Conservation (phyloP, 2,888 invertebrate species). For the Microlaimidae sp. region DNA sequence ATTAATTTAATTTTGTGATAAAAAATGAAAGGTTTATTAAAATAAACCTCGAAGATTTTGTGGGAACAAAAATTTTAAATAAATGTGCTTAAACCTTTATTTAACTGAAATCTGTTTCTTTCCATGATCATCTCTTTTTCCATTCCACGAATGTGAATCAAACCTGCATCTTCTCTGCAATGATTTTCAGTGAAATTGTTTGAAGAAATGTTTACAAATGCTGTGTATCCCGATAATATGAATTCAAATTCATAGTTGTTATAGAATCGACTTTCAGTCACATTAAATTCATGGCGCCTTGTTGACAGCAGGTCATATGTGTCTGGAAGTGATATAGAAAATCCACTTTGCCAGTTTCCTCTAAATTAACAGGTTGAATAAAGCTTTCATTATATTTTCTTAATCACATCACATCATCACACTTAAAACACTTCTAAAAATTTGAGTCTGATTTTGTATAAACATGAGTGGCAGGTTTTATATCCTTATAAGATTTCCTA, state of each 20-base stretch:
- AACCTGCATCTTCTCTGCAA: constrained; percentile 52
- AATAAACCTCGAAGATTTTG: not conserved
- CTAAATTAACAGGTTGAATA: constrained; percentile 47
- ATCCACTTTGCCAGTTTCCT: constrained; percentile 65
- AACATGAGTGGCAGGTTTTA: too few relatives aligned
- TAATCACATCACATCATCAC: not conserved
- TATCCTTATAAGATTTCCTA: too few relatives aligned
- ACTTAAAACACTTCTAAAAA: too few relatives aligned
- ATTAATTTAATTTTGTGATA: not conserved
- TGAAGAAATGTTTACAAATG: constrained; percentile 64
- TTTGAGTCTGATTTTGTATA: too few relatives aligned
- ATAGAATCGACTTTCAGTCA: constrained; percentile 47
- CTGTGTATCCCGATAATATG: constrained; percentile 77
- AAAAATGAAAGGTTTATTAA: constrained; percentile 11
- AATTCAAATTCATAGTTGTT: constrained; percentile 68
- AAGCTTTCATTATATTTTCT: not conserved
- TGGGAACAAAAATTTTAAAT: not conserved
- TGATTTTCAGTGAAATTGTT: constrained; percentile 67
- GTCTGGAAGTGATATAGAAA: constrained; percentile 63
- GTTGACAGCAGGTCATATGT: constrained; percentile 27
- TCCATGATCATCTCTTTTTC: constrained; percentile 77
- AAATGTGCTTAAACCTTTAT: too few relatives aligned
- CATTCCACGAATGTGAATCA: constrained; percentile 70
- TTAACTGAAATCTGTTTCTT: constrained; percentile 29
- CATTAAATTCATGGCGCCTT: constrained; percentile 18